These are phyloP conservation scores for Hippocampus kuda DNA, from an alignment of 2,797 vertebrate species.

Conservation along the genomic window DNA sequence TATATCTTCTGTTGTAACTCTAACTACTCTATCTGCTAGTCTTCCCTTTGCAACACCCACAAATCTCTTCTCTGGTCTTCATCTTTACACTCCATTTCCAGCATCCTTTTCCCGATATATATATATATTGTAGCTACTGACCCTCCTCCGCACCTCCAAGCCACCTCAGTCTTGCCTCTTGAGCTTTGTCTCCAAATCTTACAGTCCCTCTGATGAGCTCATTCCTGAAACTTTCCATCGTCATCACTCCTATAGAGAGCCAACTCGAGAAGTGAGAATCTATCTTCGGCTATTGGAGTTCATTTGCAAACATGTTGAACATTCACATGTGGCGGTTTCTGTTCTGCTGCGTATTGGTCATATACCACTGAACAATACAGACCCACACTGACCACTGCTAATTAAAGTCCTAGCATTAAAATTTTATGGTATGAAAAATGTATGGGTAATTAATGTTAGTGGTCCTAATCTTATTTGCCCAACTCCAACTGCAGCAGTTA, in stretches of 20 bases:
- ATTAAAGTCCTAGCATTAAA: constrained; percentile 42
- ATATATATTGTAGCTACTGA: neutral
- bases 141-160: neutral
- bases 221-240: neutral
- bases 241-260: neutral
- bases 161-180: neutral
- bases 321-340: constrained; percentile 8
- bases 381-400: constrained; percentile 32
- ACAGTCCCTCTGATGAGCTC: neutral
- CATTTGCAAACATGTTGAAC: no score
- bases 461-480: constrained; percentile 32
- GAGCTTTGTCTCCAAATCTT: neutral
- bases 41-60: neutral
- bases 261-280: neutral
- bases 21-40: neutral
- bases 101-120: neutral
- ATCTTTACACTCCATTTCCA: neutral
- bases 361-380: constrained; percentile 26
- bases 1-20: neutral
- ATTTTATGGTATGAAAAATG: constrained; percentile 41
- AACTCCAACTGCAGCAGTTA: neutral
- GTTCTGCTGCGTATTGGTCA: constrained; percentile 13
- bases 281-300: neutral
- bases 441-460: constrained; percentile 52
- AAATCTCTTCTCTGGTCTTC: neutral